phyloP scores from a whole-genome alignment of 2,797 vertebrate genomes.

The Epinephelus malabaricus region DNA sequence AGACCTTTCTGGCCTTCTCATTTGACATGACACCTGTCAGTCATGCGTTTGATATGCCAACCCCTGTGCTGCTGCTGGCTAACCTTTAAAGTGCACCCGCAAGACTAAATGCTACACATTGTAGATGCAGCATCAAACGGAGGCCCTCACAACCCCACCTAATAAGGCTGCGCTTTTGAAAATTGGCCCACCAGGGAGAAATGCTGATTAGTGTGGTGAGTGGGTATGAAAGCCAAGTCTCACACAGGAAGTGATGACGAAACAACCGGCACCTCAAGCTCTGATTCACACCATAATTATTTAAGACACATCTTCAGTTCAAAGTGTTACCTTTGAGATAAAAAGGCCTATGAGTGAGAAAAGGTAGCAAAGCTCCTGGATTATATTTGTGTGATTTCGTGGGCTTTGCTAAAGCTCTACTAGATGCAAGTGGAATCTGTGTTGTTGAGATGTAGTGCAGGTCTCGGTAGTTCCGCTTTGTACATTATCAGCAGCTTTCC shows the following conservation, averaged over 20 bases:
- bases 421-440: constrained; percentile 28
- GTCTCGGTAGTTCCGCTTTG: constrained; percentile 30
- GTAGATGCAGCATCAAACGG: constrained; percentile 25
- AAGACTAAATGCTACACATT: constrained; percentile 3
- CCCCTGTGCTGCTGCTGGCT: constrained; percentile 12
- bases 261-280: constrained; percentile 27
- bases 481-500: constrained; percentile 48
- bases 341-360: constrained; percentile 18
- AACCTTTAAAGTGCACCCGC: constrained; percentile 59
- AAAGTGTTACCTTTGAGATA: constrained; percentile 53
- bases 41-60: constrained; percentile 35
- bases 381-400: constrained; percentile 49
- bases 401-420: constrained; percentile 32
- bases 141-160: constrained; percentile 32
- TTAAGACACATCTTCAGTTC: constrained; percentile 46
- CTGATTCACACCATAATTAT: constrained; percentile 52
- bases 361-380: constrained; percentile 28
- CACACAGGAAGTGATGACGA: constrained; percentile 53
- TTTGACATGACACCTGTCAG: constrained; percentile 61
- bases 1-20: constrained; percentile 61
- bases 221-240: constrained; percentile 37
- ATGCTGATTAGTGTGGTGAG: constrained; percentile 42
- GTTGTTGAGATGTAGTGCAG: constrained; percentile 34
- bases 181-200: constrained; percentile 54
- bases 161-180: constrained; percentile 37